Percentiles rank a stretch among this genome's conserved stretches.
Evolutionary conservation across 2,113 vertebrate genomes (phyloP).

Genomic region (Arenaria interpres): DNA sequence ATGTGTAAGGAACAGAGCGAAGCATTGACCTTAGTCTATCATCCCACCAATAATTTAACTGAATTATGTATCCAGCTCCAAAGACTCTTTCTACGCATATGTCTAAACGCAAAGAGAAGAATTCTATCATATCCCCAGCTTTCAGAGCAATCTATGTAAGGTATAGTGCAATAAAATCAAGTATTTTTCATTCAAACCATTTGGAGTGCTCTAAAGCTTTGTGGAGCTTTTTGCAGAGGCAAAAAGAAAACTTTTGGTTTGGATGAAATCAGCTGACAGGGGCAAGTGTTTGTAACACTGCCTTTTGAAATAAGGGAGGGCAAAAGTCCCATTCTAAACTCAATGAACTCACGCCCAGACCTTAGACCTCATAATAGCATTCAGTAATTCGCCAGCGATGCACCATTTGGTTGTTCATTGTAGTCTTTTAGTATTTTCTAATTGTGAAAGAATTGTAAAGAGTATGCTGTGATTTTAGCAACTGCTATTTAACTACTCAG

Average conservation of each 20-base stretch:
- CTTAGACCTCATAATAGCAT: neutral
- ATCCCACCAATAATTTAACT: neutral
- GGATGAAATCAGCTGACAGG: neutral
- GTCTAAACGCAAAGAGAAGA: neutral
- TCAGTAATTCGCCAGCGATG: neutral
- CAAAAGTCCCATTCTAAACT: neutral
- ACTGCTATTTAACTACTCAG: neutral
- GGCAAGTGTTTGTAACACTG: neutral
- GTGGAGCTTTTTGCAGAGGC: neutral
- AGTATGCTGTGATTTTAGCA: neutral
- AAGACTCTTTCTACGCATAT: neutral
- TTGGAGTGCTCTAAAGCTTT: neutral
- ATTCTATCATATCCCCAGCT: neutral
- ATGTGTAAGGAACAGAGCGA: neutral
- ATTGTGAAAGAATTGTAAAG: neutral
- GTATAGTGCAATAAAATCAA: neutral
- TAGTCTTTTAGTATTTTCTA: no score
- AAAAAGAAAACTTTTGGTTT: neutral
- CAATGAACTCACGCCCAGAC: accelerated
- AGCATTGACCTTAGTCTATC: neutral
- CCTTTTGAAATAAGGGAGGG: neutral
- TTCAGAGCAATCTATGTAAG: neutral
- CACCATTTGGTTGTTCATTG: no score
- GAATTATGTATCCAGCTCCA: neutral
- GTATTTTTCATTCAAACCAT: neutral